Conservation (phyloP, 1,140 invertebrate genomes). For the Platorchestia sp. region DNA sequence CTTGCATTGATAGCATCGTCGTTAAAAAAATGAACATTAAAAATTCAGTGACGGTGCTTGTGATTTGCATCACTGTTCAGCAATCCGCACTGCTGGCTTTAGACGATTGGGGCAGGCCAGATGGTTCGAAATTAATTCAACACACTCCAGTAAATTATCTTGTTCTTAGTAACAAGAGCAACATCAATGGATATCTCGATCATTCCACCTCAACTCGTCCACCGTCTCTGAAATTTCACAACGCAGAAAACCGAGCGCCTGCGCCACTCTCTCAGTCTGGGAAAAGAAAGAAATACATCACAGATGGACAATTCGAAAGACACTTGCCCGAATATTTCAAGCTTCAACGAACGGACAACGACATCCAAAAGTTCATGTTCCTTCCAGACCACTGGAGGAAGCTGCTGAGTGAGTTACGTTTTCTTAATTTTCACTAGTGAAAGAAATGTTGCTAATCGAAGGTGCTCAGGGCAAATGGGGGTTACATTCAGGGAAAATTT, state of each 20-base stretch:
- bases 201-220: not conserved
- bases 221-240: not conserved
- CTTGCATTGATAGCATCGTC: too few species aligned
- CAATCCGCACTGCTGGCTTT: not conserved
- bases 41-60: too few species aligned
- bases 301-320: not conserved
- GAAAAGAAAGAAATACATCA: not conserved
- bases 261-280: too few species aligned
- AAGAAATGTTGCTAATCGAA: too few species aligned
- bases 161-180: not conserved
- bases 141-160: not conserved
- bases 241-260: not conserved
- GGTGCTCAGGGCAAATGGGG: too few species aligned
- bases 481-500: too few species aligned
- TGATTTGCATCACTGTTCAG: too few species aligned
- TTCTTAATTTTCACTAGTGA: not conserved
- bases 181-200: not conserved
- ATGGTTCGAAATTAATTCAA: not conserved
- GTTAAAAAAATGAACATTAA: too few species aligned
- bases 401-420: conserved; percentile 4
- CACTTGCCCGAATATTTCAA: not conserved
- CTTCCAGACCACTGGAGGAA: conserved; percentile 21
- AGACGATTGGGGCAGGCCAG: not conserved
- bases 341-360: not conserved
- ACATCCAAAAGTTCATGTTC: not conserved